Percentiles rank a stretch among this genome's conserved stretches.
Evolutionary conservation across 2,113 vertebrate species (phyloP).

Genomic region (Calidris pygmaea): DNA sequence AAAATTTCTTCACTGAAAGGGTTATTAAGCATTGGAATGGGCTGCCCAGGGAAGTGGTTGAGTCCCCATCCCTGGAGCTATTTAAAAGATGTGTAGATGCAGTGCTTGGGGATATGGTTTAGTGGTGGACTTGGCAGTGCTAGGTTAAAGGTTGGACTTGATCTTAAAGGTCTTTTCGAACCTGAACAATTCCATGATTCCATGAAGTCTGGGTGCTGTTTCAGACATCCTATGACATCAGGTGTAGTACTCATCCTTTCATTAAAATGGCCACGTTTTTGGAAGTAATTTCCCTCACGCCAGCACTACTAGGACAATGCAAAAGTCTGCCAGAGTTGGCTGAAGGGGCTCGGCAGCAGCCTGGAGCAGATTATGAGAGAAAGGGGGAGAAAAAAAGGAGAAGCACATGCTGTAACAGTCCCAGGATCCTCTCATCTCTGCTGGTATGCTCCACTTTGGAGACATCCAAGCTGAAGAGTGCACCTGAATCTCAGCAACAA

Average conservation of each 20-base stretch:
- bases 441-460: neutral
- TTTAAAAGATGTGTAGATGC: too few species aligned
- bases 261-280: neutral
- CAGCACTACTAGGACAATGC: neutral
- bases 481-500: neutral
- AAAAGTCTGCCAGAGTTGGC: neutral
- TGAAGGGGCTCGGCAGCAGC: neutral
- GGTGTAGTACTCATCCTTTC: neutral
- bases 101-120: too few species aligned
- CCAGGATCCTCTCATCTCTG: neutral
- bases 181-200: too few species aligned
- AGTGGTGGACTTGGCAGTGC: too few species aligned
- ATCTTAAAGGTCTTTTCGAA: too few species aligned
- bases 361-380: neutral
- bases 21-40: neutral
- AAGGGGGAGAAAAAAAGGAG: neutral
- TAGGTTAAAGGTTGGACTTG: too few species aligned
- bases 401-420: neutral
- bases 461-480: neutral
- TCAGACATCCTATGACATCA: neutral
- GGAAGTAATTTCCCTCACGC: neutral
- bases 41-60: too few species aligned
- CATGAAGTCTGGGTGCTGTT: neutral
- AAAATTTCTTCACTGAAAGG: neutral
- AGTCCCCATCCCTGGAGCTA: too few species aligned